Base-by-base conservation (phyloP, 2,888 invertebrate genomes). In the Dusona sp. region DNA sequence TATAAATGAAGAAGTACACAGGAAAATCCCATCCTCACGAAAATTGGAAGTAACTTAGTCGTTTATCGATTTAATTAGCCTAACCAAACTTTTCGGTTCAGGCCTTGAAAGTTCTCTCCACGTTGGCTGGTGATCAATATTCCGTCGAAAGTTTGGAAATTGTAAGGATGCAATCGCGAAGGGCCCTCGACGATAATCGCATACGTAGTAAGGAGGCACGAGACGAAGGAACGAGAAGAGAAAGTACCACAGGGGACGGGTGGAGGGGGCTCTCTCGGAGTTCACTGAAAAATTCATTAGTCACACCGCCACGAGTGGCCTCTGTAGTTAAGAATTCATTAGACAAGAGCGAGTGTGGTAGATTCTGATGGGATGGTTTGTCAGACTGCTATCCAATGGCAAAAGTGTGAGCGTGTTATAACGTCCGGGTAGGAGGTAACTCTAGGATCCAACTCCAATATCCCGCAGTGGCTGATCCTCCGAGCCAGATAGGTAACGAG, bases 271-370 rank as follows among this genome's bases (percentile, higher is more conserved):
- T 61, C 61, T 61, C 81, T 42, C 7, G 57, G 45, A 29, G 48
- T 77, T 77, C 72, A 54, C 68, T 86, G 73, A 80, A 86, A 84
- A 84, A 86, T 86, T 84, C 68, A 86, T 86, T 77, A 78, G 73
- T 78, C 83, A 72, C 83, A 75, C 79, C 79, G 68, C 25, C 79
- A 45, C 75, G 51, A 19, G 48, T 22, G 29, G 57, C 57, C 45
- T 22, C 70, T 65, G 45, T 78, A 78, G 73, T 86, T 81, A 84
- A 78, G 73, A 86, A 86, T 86, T 78, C 81, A 84, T 86, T 68
- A 81, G 80, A 78, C 78, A 74, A 64, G 73, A 78, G 57, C 70
- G 42, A 75, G 79, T 25, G 75, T 42, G 57, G 80, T 51, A 33
- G 57, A 75, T 57, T 70, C 65, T 57, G 83, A 73, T 86, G 72